phyloP scores from a whole-genome alignment of 2,797 vertebrate genomes.

The Pantherophis vulpinus region DNA sequence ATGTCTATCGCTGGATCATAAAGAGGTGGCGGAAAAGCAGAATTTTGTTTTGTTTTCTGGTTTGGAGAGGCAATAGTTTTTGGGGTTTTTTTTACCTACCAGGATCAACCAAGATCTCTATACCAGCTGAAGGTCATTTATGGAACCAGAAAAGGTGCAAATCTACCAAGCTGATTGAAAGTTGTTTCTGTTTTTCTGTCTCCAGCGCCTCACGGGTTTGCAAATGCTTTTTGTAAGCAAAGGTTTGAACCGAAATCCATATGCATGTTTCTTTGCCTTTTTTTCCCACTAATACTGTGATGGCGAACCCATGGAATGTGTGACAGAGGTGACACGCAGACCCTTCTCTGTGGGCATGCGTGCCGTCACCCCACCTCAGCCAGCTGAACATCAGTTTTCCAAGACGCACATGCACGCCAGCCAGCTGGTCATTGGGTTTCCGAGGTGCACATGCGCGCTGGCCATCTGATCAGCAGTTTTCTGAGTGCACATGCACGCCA shows the following conservation, averaged over 20 bases:
- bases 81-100: not conserved
- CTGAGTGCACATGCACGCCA: accelerated
- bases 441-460: too few species aligned
- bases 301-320: too few species aligned
- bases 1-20: constrained; percentile 65
- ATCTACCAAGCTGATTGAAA: not conserved
- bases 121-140: not conserved
- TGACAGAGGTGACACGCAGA: too few species aligned
- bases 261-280: not conserved
- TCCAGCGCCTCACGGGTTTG: not conserved
- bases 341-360: too few species aligned
- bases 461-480: too few species aligned
- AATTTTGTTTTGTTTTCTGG: constrained; percentile 22
- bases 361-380: too few species aligned
- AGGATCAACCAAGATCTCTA: not conserved
- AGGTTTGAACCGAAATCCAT: not conserved
- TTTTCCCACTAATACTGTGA: too few species aligned
- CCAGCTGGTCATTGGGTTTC: too few species aligned
- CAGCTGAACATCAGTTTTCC: too few species aligned
- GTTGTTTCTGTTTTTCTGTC: not conserved
- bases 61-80: not conserved
- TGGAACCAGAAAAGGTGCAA: not conserved
- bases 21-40: constrained; percentile 33
- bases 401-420: too few species aligned
- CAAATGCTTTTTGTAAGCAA: not conserved